These are phyloP conservation scores for Triplophysa bombifrons DNA, from an alignment of 2,797 vertebrate species.

Conservation along the genomic window DNA sequence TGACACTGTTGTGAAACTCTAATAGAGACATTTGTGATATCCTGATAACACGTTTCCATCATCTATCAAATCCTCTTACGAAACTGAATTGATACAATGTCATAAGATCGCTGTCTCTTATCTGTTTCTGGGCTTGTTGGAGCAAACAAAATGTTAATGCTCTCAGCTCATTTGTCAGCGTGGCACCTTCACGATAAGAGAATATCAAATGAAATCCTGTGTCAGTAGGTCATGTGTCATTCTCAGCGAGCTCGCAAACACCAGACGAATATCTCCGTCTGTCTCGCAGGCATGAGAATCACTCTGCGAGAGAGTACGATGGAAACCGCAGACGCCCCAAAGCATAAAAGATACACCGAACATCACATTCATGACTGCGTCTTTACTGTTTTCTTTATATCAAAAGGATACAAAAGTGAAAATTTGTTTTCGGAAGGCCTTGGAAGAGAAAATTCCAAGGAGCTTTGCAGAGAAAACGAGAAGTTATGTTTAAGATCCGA, in stretches of 20 bases:
- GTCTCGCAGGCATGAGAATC: conserved; percentile 48
- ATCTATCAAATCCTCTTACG: conserved; percentile 76
- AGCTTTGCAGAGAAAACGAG: conserved; percentile 4
- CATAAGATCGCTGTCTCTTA: conserved; percentile 34
- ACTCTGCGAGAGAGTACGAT: conserved; percentile 11
- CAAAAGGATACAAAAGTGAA: background rate
- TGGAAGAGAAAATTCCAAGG: background rate
- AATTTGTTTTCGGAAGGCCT: background rate
- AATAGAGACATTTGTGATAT: no score
- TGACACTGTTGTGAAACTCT: no score
- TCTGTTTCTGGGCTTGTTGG: conserved; percentile 63
- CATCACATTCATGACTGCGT: background rate
- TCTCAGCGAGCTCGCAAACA: conserved; percentile 49
- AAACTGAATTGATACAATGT: conserved; percentile 50
- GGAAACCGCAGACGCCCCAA: conserved; percentile 1
- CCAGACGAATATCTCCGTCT: conserved; percentile 27
- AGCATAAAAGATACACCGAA: conserved; percentile 1
- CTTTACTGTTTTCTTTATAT: no score
- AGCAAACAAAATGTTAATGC: conserved; percentile 69
- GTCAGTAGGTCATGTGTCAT: conserved; percentile 36
- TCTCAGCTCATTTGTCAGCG: conserved; percentile 50
- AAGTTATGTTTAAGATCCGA: conserved; percentile 55
- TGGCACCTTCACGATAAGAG: conserved; percentile 60
- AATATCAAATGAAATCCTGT: conserved; percentile 58
- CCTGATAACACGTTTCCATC: conserved; percentile 74